Percentiles rank a stretch among this genome's conserved stretches.
Conservation (phyloP, 2,797 vertebrate genomes). For the Apogon talboti region DNA sequence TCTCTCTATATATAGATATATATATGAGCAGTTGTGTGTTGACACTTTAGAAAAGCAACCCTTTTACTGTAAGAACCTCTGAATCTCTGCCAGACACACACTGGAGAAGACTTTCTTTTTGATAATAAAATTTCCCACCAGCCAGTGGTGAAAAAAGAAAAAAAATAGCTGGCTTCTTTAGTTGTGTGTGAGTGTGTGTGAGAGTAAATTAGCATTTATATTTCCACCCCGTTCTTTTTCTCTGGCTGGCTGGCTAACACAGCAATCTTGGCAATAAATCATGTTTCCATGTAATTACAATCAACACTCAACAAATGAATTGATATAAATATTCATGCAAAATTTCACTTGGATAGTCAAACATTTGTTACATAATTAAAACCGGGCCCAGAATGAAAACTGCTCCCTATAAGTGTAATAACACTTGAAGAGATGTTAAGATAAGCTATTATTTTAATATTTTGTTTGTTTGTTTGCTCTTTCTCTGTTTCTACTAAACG, state of each 20-base stretch:
- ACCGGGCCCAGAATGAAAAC: slow-evolving; percentile 69
- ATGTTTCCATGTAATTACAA: slow-evolving; percentile 87
- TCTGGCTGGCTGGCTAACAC: slow-evolving; percentile 75
- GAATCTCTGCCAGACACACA: slow-evolving; percentile 41
- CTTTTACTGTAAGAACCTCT: slow-evolving; percentile 26
- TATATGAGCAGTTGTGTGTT: too few relatives aligned
- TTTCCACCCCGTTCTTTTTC: slow-evolving; percentile 63
- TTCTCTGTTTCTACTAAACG: slow-evolving; percentile 23
- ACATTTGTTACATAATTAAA: slow-evolving; percentile 86
- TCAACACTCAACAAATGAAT: slow-evolving; percentile 85
- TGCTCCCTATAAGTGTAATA: slow-evolving; percentile 68
- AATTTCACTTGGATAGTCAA: slow-evolving; percentile 84
- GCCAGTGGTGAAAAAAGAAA: slow-evolving; percentile 43
- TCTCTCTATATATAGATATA: too few relatives aligned
- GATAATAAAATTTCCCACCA: slow-evolving; percentile 69
- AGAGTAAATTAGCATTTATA: slow-evolving; percentile 68
- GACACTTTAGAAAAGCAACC: slow-evolving; percentile 28
- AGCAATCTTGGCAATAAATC: slow-evolving; percentile 84
- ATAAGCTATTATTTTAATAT: slow-evolving; percentile 45
- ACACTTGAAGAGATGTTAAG: slow-evolving; percentile 73
- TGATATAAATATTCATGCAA: slow-evolving; percentile 85
- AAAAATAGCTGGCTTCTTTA: slow-evolving; percentile 19
- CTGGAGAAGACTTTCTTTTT: slow-evolving; percentile 39
- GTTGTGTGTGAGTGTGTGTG: slow-evolving; percentile 8
- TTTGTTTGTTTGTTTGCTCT: slow-evolving; percentile 59